Conservation (phyloP, 1,140 invertebrate genomes). For the Drosophila athabasca region DNA sequence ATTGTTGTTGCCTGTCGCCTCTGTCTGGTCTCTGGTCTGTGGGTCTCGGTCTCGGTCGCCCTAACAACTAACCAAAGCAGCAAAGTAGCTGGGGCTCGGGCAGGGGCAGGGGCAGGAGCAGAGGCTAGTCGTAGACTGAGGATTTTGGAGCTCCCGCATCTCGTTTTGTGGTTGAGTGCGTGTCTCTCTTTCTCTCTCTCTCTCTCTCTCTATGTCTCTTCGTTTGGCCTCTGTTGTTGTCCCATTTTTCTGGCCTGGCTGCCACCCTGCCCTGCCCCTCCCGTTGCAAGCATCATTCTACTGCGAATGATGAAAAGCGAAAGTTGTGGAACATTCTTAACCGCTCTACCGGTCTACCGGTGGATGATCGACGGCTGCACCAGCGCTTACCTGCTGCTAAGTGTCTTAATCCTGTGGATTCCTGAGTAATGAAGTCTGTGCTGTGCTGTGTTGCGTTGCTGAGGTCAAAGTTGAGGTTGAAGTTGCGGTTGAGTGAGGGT, state of each 20-base stretch:
- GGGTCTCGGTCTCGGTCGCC: slow-evolving; percentile 59
- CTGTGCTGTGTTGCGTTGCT: slow-evolving; percentile 1
- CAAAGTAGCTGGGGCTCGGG: too few species aligned
- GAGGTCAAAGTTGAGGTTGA: too few species aligned
- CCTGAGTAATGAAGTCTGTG: slow-evolving; percentile 17
- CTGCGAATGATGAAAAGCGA: slow-evolving; percentile 4
- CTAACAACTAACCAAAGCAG: slow-evolving; percentile 37
- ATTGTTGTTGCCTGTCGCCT: slow-evolving; percentile 12
- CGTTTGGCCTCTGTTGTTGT: slow-evolving; percentile 45
- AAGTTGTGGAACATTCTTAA: slow-evolving; percentile 10
- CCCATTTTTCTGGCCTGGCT: slow-evolving; percentile 18
- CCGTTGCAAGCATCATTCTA: too few species aligned
- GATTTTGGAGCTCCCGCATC: slow-evolving; percentile 3
- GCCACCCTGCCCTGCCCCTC: too few species aligned
- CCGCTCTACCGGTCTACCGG: too few species aligned
- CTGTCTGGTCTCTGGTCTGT: slow-evolving; percentile 23
- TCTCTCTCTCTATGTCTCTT: slow-evolving; percentile 8
- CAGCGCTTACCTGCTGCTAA: slow-evolving; percentile 24
- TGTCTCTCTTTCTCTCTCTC: neutral
- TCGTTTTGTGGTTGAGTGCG: slow-evolving; percentile 40
- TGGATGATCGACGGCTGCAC: too few species aligned
- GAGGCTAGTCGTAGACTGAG: neutral
- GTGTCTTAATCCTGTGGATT: slow-evolving; percentile 1
- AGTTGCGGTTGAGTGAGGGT: slow-evolving; percentile 7
- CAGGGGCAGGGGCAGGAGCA: neutral